These are phyloP conservation scores for Tachuris rubrigastra DNA, from an alignment of 2,113 vertebrate genomes.

Conservation along the genomic window DNA sequence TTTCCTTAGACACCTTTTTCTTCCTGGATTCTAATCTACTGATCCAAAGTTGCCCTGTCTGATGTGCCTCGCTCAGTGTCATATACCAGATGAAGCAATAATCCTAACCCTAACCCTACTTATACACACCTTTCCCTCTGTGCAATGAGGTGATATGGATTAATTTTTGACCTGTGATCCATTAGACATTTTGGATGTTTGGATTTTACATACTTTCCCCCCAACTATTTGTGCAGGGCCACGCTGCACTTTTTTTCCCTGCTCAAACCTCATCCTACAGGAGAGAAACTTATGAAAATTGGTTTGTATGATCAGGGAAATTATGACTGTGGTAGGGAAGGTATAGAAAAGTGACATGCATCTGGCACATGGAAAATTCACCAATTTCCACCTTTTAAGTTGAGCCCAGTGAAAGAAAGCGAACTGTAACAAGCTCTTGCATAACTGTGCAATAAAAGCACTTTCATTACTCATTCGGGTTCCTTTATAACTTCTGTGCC, in stretches of 20 bases:
- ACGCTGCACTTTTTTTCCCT: not conserved
- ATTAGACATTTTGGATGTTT: not conserved
- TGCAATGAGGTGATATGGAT: accelerated
- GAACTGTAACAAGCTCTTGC: not conserved
- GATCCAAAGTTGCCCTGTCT: not conserved
- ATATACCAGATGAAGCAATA: not conserved
- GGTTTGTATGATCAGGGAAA: not conserved
- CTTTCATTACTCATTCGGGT: not conserved
- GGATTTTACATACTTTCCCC: not conserved
- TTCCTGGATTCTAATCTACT: not conserved
- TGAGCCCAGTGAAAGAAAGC: not conserved
- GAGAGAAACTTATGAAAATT: not conserved
- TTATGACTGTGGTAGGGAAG: not conserved
- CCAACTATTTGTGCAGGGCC: not conserved
- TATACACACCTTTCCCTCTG: not conserved
- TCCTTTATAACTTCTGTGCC: not conserved
- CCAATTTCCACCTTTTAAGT: not conserved
- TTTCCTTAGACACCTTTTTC: not conserved
- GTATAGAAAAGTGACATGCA: not conserved
- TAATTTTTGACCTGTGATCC: not conserved
- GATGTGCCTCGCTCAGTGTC: not conserved
- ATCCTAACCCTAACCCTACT: not conserved
- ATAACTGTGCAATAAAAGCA: not conserved
- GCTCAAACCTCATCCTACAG: not conserved
- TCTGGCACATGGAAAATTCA: not conserved